Evolutionary conservation across 2,113 vertebrate genomes (phyloP).

Genomic region (Hemiscyllium ocellatum): DNA sequence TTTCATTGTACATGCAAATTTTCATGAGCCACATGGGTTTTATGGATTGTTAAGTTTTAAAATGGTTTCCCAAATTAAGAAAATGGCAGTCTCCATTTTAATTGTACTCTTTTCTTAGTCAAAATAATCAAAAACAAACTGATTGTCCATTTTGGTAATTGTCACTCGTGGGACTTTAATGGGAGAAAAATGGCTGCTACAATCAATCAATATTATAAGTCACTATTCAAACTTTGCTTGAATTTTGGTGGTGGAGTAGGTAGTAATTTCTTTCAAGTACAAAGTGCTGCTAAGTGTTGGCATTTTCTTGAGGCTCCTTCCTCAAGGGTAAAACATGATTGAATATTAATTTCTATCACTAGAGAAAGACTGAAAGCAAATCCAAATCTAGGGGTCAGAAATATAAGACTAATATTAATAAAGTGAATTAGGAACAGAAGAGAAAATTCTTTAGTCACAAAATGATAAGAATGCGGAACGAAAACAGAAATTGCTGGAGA

Average conservation of each 20-base stretch:
- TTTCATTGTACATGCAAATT: not conserved
- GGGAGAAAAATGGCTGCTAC: not conserved
- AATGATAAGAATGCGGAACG: not conserved
- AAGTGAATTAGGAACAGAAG: not conserved
- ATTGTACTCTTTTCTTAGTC: not conserved
- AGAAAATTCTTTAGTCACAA: not conserved
- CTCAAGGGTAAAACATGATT: not conserved
- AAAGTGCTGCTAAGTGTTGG: not conserved
- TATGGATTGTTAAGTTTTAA: not conserved
- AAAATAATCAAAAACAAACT: not conserved
- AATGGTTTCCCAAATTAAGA: not conserved
- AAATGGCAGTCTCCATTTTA: not conserved
- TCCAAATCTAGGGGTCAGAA: not conserved
- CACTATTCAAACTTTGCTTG: not conserved
- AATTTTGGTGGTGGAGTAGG: not conserved
- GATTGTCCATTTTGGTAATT: not conserved
- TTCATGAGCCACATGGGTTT: not conserved
- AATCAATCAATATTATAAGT: not conserved
- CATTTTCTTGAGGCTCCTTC: not conserved
- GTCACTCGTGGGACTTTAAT: not conserved
- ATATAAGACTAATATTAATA: not conserved
- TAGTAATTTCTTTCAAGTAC: not conserved
- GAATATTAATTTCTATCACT: not conserved
- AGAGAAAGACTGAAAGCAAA: not conserved
- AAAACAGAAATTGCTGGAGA: too few relatives aligned